A percentile compares a stretch with the other conserved stretches of the same genome.
phyloP scores from a whole-genome alignment of 2,113 vertebrate species.

The Chlamydotis undulata region DNA sequence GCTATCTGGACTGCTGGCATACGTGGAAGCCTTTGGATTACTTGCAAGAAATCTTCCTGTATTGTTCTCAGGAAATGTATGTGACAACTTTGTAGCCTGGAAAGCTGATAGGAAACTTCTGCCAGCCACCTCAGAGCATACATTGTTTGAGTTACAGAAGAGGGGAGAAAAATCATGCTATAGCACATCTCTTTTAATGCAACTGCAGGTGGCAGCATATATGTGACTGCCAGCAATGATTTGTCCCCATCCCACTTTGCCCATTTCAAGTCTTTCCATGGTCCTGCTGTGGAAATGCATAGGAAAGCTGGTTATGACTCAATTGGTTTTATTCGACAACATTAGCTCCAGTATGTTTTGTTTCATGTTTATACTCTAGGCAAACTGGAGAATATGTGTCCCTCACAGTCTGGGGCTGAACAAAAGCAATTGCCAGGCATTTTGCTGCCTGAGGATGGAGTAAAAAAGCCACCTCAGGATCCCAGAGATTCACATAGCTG shows the following conservation, averaged over 20 bases:
- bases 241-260: neutral
- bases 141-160: neutral
- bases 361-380: neutral
- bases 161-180: neutral
- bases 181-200: neutral
- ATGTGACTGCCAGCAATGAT: neutral
- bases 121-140: constrained; percentile 6
- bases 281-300: neutral
- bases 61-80: constrained; percentile 35
- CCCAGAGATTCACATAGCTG: neutral
- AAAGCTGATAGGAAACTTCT: neutral
- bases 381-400: neutral
- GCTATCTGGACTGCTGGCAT: constrained; percentile 36
- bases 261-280: neutral
- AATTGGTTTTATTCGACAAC: neutral
- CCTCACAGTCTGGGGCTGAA: neutral
- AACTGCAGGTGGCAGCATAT: neutral
- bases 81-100: constrained; percentile 35
- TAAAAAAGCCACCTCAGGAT: neutral
- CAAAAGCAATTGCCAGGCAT: neutral
- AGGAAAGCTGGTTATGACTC: neutral
- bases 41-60: constrained; percentile 50
- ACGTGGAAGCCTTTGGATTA: neutral
- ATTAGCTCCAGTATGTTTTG: neutral
- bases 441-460: neutral